Base-by-base conservation (phyloP, 2,888 invertebrate species). In the Cerastis rubricosa region DNA sequence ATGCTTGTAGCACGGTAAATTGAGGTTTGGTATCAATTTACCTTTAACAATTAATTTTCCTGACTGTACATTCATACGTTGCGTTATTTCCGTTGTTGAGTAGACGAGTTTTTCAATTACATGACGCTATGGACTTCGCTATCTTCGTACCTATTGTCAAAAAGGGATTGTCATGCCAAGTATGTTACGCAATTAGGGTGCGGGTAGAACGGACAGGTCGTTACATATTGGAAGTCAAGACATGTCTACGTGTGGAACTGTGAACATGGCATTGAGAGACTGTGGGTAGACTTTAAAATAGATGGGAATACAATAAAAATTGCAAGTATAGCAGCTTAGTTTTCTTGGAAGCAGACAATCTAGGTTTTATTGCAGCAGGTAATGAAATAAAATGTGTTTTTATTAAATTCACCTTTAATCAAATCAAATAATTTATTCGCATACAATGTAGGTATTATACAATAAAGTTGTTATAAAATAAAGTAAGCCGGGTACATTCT, bases 251-350 rank as follows among this genome's bases (percentile, higher is more conserved):
- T 68, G 59, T n/a, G 59, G 68, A 4, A 35, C 61, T 25, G 19
- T 29, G 29, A 3, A 29, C 49, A 22, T 43, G 19, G n/a, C n/a
- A n/a, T 29, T 67, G 78, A 29, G 29, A 57, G 47, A 47, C 14
- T n/a, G 49, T 43, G 47, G 4, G 7, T 22, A 43, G 47, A n/a
- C 29, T 65, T 78, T 47, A 19, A 67, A 76, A 78, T 67, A 29
- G 57, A 59, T 59, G n/a, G n/a, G 17, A 29, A 49, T 54, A 22
- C 17, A 59, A 25, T 25, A 57, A 25, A 59, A 45, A 47, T 8
- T 47, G 0, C 17, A 57, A 45, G 35, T 4, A 51, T 3, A 29
- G 59, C 9, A 40, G 29, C 29, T 59, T 19, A 49, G 19, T 76
- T 14, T n/a, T 67, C 29, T 14, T 19, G 47, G 17, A 40, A 19